A percentile compares a stretch with the other conserved stretches of the same genome.
Evolutionary conservation across 2,113 vertebrate species (phyloP).

Genomic region (Zingel zingel): DNA sequence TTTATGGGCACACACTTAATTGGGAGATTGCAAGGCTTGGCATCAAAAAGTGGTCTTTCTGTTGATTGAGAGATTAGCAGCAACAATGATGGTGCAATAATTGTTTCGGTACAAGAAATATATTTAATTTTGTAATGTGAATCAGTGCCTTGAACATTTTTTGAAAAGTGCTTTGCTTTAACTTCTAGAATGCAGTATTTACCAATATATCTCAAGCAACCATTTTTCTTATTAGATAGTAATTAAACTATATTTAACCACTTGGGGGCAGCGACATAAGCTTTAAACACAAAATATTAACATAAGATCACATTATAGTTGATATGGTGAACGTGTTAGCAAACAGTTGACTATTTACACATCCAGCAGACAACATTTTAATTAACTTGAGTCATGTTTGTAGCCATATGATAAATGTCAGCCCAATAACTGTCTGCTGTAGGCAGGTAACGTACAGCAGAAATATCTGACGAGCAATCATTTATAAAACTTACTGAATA

Average conservation of each 20-base stretch:
- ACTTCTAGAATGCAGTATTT: background rate
- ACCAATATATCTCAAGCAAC: background rate
- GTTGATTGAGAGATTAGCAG: background rate
- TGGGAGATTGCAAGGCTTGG: background rate
- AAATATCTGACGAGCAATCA: background rate
- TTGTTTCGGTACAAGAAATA: background rate
- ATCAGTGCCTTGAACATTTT: background rate
- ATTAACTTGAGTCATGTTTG: background rate
- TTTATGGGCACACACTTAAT: constrained; percentile 14
- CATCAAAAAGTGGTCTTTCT: constrained; percentile 1
- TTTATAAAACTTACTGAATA: constrained; percentile 6
- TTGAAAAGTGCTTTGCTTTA: background rate
- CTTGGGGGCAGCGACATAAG: background rate
- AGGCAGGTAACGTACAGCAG: background rate
- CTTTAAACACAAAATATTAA: background rate
- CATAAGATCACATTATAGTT: background rate
- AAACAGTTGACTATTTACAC: no score
- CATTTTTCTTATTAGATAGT: background rate
- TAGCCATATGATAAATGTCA: background rate
- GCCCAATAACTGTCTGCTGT: background rate
- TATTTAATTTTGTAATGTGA: background rate
- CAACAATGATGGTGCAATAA: background rate
- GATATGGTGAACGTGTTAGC: background rate
- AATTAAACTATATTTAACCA: background rate
- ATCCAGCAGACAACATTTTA: background rate